Evolutionary conservation across 1,140 invertebrate species (phyloP).

Genomic region (Mycetomoellerius zeteki): DNA sequence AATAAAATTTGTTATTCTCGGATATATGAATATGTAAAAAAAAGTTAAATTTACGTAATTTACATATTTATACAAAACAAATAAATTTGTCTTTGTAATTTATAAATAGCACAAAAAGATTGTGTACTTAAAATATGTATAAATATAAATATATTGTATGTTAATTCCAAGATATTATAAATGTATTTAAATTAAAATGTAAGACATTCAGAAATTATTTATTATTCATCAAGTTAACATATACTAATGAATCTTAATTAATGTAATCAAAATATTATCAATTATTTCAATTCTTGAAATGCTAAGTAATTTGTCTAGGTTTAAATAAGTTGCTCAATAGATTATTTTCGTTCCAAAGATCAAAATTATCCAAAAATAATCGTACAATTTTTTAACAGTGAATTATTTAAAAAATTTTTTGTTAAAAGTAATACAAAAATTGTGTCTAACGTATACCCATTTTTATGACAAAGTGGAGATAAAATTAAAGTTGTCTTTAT

Average conservation of each 20-base stretch:
- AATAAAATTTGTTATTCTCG: neutral
- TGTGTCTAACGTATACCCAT: neutral
- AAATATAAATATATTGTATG: neutral
- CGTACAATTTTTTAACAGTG: neutral
- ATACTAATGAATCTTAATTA: neutral
- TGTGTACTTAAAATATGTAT: neutral
- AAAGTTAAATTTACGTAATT: neutral
- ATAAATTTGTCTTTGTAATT: neutral
- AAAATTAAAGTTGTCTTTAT: neutral
- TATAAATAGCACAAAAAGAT: constrained; percentile 13
- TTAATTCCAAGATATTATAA: neutral
- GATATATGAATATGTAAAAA: neutral
- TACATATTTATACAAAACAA: neutral
- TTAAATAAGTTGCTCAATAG: constrained; percentile 18
- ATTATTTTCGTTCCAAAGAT: constrained; percentile 28
- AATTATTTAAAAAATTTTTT: neutral
- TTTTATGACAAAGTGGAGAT: neutral
- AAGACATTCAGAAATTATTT: neutral
- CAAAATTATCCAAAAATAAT: constrained; percentile 32
- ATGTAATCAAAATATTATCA: constrained; percentile 24
- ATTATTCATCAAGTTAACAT: neutral
- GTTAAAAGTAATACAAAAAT: constrained; percentile 4
- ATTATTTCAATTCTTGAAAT: neutral
- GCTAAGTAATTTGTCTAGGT: neutral
- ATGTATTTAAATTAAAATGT: neutral